These are phyloP conservation scores for Sebastolobus alascanus DNA, from an alignment of 2,797 vertebrate species.

Conservation along the genomic window DNA sequence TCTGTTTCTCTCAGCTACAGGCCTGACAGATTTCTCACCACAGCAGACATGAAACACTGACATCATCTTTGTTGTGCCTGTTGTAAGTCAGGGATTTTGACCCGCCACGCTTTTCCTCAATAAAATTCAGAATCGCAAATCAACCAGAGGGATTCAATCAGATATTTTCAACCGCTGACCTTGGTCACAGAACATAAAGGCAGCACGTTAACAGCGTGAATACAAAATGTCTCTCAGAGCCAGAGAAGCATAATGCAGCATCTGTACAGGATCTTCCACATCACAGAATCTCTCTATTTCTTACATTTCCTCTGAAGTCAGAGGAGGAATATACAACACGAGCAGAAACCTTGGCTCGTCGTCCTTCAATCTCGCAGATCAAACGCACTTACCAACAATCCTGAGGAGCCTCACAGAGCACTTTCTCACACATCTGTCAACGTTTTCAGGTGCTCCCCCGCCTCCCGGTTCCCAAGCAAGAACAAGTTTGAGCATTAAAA, in stretches of 20 bases:
- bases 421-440: constrained; percentile 63
- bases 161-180: constrained; percentile 57
- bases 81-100: constrained; percentile 42
- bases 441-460: constrained; percentile 46
- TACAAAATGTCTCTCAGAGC: constrained; percentile 48
- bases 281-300: constrained; percentile 54
- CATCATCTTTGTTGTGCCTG: constrained; percentile 41
- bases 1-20: constrained; percentile 17
- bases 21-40: neutral
- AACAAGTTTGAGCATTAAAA: constrained; percentile 70
- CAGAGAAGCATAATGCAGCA: constrained; percentile 40
- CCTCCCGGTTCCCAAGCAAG: constrained; percentile 36
- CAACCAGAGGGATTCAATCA: constrained; percentile 59
- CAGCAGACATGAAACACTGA: constrained; percentile 39
- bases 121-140: constrained; percentile 43
- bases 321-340: constrained; percentile 44
- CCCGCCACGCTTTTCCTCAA: constrained; percentile 22
- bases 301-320: constrained; percentile 56
- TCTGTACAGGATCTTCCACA: constrained; percentile 48
- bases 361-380: constrained; percentile 63
- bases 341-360: constrained; percentile 54
- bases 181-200: constrained; percentile 62
- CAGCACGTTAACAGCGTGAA: constrained; percentile 44
- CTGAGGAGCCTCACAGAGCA: constrained; percentile 41
- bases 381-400: constrained; percentile 54